phyloP scores from a whole-genome alignment of 2,797 vertebrate species.

The Chrysocyon brachyurus region DNA sequence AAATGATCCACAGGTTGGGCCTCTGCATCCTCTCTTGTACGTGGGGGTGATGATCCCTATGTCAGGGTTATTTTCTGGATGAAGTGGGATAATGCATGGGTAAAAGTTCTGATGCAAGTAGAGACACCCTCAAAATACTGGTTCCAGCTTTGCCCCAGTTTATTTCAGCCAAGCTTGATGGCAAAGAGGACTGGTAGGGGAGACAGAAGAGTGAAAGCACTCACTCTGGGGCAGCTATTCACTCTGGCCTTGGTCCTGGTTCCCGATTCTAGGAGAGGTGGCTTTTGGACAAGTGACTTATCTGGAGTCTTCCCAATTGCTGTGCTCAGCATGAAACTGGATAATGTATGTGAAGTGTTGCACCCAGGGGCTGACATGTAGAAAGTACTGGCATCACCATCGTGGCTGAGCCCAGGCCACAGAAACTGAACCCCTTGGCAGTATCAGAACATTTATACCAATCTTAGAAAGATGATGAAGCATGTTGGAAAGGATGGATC shows the following conservation, averaged over 20 bases:
- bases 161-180: background rate
- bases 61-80: background rate
- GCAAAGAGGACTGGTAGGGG: background rate
- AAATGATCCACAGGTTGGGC: background rate
- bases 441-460: background rate
- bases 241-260: background rate
- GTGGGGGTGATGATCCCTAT: background rate
- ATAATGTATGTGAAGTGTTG: fast-evolving
- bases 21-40: background rate
- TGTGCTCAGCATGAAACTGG: background rate
- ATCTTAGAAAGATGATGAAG: background rate
- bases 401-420: background rate
- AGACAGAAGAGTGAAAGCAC: fast-evolving
- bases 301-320: fast-evolving
- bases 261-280: background rate
- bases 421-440: background rate
- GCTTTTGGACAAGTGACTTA: background rate
- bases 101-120: background rate
- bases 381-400: background rate
- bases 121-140: background rate
- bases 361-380: background rate
- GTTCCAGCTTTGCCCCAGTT: background rate
- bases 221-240: fast-evolving
- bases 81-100: background rate
- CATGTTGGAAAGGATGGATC: background rate